These are phyloP conservation scores for Peromyscus leucopus DNA, from an alignment of 2,113 vertebrate genomes.

Conservation along the genomic window DNA sequence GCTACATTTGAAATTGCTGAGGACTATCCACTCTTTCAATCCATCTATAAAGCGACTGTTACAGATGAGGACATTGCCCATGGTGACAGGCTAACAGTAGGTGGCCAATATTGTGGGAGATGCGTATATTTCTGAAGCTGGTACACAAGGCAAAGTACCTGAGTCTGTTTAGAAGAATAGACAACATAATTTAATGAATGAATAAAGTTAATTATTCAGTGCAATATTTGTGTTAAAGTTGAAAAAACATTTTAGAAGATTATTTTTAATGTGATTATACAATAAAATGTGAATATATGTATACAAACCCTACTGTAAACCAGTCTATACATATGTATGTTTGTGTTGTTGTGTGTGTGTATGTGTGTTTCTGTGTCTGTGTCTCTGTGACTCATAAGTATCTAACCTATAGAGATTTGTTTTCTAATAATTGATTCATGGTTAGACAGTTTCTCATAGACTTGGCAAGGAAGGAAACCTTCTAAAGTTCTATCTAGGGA, in stretches of 20 bases:
- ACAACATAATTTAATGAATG: neutral
- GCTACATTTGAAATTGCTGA: conserved; percentile 67
- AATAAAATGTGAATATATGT: neutral
- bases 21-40: conserved; percentile 67
- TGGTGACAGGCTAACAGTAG: conserved; percentile 51
- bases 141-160: neutral
- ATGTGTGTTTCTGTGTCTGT: neutral
- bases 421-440: conserved; percentile 55
- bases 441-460: conserved; percentile 43
- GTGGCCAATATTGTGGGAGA: neutral
- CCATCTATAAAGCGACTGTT: conserved; percentile 64
- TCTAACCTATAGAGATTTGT: conserved; percentile 8
- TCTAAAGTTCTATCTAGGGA: conserved; percentile 19
- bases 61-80: conserved; percentile 51
- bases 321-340: neutral
- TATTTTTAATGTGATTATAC: neutral
- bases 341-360: neutral
- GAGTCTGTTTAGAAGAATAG: neutral
- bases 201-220: neutral
- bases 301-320: neutral
- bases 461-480: conserved; percentile 56
- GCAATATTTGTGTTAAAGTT: neutral
- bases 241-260: neutral
- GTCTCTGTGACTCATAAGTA: conserved; percentile 21
- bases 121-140: neutral